Evolutionary conservation across 2,113 vertebrate genomes (phyloP), one percentile per base, ranked within the genome.

Genomic region (Laticauda laticaudata): DNA sequence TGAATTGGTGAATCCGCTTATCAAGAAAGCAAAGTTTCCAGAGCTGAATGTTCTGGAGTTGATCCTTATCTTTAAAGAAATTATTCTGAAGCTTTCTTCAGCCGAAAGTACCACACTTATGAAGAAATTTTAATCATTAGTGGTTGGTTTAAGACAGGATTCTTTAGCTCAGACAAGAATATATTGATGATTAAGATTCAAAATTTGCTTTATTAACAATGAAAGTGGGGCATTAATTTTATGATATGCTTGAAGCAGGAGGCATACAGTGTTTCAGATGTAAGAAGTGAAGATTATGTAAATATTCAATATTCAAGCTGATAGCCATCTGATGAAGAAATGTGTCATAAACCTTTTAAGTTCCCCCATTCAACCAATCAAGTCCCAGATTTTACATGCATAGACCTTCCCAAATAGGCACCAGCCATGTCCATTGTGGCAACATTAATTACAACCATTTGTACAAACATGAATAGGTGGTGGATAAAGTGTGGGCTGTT

Each of bases 141-240:
- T 29, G 20, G 87, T 0, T 85, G 56, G 8, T 87, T 59, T 94
- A 94, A 92, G n/a, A 56, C 90, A 86, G 69, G 39, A 9, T 93
- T 43, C n/a, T 48, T 90, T 91, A 91, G 54, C 64, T 55, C 93
- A 95, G 89, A 43, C 61, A 95, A 94, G 20, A 91, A 26, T 81
- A 89, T 5, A 3, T 9, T 69, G n/a, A 43, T 61, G 12, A 94
- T 87, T 59, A 75, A 12, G 24, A 43, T 75, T 43, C 54, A 89
- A 12, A 94, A 15, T 94, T 87, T 7, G 90, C 23, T 57, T 86
- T 26, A 11, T 56, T 88, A 94, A 55, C 3, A 91, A 54, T 18
- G 26, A 56, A 10, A 55, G 12, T 75, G 12, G 20, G 26, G 15
- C 64, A 55, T 34, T 20, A 23, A 92, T 56, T 81, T 11, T 85